phyloP scores from a whole-genome alignment of 2,113 vertebrate species.

The Tupaia tana region DNA sequence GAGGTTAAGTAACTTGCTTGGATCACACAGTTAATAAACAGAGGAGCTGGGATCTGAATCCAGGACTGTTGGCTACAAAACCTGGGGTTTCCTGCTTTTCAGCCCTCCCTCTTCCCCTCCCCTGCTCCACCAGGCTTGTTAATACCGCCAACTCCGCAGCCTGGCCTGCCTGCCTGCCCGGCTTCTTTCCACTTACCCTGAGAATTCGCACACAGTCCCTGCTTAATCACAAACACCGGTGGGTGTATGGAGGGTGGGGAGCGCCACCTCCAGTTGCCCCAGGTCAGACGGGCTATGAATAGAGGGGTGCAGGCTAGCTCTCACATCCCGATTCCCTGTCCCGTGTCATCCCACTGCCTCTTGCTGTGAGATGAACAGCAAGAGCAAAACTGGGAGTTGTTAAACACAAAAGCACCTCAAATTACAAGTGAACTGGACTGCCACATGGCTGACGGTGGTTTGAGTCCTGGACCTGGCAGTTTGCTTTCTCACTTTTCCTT shows the following conservation, averaged over 20 bases:
- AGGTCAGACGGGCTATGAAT: neutral
- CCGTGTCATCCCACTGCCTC: no score
- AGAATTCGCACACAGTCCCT: no score
- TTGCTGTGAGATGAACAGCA: neutral
- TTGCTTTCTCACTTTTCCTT: no score
- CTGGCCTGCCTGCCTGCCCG: no score
- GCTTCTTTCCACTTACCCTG: neutral
- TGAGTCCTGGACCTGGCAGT: no score
- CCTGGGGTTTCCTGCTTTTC: neutral
- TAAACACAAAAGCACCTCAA: neutral
- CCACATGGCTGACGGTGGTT: no score
- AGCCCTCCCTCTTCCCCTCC: fast-evolving
- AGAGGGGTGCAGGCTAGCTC: neutral
- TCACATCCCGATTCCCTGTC: neutral
- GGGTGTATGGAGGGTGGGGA: neutral
- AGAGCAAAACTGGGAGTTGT: neutral
- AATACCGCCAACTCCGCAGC: neutral
- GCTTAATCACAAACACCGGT: neutral
- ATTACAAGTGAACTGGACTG: neutral
- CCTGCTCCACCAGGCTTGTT: neutral
- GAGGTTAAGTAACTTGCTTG: neutral
- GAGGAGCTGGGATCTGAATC: neutral
- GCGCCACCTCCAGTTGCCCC: neutral
- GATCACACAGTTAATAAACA: neutral
- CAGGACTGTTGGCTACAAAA: neutral